Evolutionary conservation across 2,113 vertebrate genomes (phyloP).

Genomic region (Capra hircus): DNA sequence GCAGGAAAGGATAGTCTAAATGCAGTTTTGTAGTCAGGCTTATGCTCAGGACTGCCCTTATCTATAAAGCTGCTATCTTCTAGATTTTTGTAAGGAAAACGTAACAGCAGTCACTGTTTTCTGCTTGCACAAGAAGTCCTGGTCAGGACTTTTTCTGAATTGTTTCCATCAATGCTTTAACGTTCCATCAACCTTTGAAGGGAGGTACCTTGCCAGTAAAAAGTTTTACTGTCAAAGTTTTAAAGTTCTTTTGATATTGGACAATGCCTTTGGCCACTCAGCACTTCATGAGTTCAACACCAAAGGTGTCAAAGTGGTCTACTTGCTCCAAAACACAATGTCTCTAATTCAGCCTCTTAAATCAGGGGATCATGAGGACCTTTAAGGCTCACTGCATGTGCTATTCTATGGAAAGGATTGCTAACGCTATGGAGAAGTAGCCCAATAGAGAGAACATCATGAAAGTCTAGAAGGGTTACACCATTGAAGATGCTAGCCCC

Average conservation of each 20-base stretch:
- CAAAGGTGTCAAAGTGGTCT: not conserved
- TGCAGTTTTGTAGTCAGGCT: not conserved
- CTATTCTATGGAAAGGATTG: not conserved
- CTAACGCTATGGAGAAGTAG: not conserved
- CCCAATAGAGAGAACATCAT: not conserved
- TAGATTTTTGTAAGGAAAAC: not conserved
- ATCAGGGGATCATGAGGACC: not conserved
- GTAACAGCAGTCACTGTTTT: not conserved
- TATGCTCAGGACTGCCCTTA: not conserved
- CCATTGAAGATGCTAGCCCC: not conserved
- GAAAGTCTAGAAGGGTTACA: not conserved
- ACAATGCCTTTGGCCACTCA: not conserved
- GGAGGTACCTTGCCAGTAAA: not conserved
- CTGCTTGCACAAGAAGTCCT: not conserved
- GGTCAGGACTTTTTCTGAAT: not conserved
- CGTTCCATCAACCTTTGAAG: not conserved
- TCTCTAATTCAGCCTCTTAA: not conserved
- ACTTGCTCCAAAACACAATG: not conserved
- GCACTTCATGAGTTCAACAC: not conserved
- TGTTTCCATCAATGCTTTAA: not conserved
- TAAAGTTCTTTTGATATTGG: not conserved
- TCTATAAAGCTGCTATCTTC: not conserved
- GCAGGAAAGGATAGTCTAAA: not conserved
- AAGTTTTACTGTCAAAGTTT: not conserved
- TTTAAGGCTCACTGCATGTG: not conserved